These are phyloP conservation scores for Drosophila niveifrons DNA, from an alignment of 2,888 invertebrate species.

Conservation along the genomic window DNA sequence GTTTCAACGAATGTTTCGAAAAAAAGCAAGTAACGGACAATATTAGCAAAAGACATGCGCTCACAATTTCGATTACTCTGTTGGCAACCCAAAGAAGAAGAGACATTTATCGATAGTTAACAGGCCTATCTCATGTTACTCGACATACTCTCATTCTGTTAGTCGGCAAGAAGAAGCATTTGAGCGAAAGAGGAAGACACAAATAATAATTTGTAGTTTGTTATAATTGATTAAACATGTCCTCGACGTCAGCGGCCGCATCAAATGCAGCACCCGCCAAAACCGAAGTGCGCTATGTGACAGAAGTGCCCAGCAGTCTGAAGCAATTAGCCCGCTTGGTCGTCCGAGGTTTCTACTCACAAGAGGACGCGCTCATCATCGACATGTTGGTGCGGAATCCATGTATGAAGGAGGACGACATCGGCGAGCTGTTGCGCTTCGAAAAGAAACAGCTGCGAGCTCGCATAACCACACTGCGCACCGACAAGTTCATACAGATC, in stretches of 20 bases:
- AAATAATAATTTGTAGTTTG: conserved; percentile 15
- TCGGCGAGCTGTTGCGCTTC: conserved; percentile 95
- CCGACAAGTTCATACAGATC: conserved; percentile 97
- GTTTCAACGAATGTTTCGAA: no score
- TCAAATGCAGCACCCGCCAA: conserved; percentile 80
- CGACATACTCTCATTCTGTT: conserved; percentile 10
- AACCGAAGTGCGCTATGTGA: conserved; percentile 91
- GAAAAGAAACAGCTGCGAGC: conserved; percentile 97
- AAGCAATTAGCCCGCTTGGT: conserved; percentile 96
- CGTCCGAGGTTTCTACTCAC: conserved; percentile 96
- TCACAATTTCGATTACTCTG: not conserved
- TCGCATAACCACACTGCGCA: conserved; percentile 93
- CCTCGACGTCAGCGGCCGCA: conserved; percentile 71
- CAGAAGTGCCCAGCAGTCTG: conserved; percentile 96
- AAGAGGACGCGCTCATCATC: conserved; percentile 97
- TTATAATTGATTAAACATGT: conserved; percentile 47
- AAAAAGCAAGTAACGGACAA: not conserved
- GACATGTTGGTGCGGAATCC: conserved; percentile 98
- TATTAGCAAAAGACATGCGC: not conserved
- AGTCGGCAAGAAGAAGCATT: conserved; percentile 25
- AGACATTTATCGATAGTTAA: conserved; percentile 16
- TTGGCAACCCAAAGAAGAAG: not conserved
- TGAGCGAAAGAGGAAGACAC: conserved; percentile 12
- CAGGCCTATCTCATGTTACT: not conserved
- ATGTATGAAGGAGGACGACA: conserved; percentile 95